Evolutionary conservation across 1,140 invertebrate species (phyloP).

Genomic region (Wasmannia auropunctata): DNA sequence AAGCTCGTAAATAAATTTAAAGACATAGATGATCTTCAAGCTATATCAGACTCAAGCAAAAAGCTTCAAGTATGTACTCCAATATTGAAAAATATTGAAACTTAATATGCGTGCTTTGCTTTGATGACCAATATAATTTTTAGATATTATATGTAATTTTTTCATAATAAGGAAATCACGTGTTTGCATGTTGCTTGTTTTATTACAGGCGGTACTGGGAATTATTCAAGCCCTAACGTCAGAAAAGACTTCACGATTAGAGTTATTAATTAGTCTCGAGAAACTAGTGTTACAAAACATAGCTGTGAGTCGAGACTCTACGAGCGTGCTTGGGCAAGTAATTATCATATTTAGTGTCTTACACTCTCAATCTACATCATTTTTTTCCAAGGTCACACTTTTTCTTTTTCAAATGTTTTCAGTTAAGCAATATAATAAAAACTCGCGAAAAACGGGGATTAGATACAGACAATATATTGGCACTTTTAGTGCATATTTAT

Average conservation of each 20-base stretch:
- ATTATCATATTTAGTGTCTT: conserved; percentile 30
- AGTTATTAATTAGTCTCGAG: conserved; percentile 86
- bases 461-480: conserved; percentile 87
- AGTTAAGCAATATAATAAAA: conserved; percentile 87
- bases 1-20: conserved; percentile 81
- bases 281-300: conserved; percentile 87
- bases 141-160: conserved; percentile 23
- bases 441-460: conserved; percentile 86
- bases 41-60: conserved; percentile 78
- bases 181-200: conserved; percentile 80
- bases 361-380: not conserved
- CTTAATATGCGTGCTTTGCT: not conserved
- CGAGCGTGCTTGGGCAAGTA: conserved; percentile 87
- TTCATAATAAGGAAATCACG: not conserved
- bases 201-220: conserved; percentile 86
- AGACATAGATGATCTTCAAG: conserved; percentile 72
- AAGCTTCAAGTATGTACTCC: conserved; percentile 81
- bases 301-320: conserved; percentile 87
- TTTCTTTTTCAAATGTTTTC: conserved; percentile 64
- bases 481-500: conserved; percentile 87
- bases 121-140: not conserved
- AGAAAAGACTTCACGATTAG: conserved; percentile 84
- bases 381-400: conserved; percentile 25
- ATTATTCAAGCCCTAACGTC: conserved; percentile 87
- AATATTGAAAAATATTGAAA: not conserved